Conservation (phyloP, 1,140 invertebrate genomes). For the Anastrepha obliqua region DNA sequence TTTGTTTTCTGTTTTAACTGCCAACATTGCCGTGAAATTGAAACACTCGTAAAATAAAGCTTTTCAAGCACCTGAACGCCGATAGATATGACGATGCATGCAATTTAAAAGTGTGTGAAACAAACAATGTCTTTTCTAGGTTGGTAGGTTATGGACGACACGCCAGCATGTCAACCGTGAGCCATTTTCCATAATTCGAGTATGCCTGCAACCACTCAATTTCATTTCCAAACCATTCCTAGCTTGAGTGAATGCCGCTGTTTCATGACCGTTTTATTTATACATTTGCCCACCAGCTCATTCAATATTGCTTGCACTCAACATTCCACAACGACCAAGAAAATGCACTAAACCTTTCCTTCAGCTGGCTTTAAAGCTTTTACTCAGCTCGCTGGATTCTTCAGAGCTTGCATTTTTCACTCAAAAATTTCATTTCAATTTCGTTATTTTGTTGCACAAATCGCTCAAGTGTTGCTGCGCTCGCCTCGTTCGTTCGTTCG, state of each 20-base stretch:
- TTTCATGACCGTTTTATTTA: background rate
- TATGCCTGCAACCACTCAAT: background rate
- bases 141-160: conserved; percentile 48
- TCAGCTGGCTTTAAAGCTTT: conserved; percentile 17
- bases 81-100: background rate
- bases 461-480: background rate
- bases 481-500: background rate
- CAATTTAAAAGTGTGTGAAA: background rate
- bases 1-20: background rate
- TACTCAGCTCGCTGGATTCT: background rate
- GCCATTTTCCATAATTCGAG: background rate
- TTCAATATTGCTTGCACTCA: background rate
- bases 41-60: conserved; percentile 12
- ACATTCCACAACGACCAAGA: background rate
- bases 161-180: conserved; percentile 15
- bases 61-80: conserved; percentile 17
- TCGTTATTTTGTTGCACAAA: background rate
- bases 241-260: conserved; percentile 6
- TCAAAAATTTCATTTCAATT: background rate
- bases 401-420: background rate
- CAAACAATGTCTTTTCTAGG: conserved; percentile 48
- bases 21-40: conserved; percentile 21
- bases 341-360: background rate
- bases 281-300: background rate
- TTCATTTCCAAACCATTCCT: conserved; percentile 5